phyloP scores from a whole-genome alignment of 2,797 vertebrate genomes.

The Sebastes nivosus region DNA sequence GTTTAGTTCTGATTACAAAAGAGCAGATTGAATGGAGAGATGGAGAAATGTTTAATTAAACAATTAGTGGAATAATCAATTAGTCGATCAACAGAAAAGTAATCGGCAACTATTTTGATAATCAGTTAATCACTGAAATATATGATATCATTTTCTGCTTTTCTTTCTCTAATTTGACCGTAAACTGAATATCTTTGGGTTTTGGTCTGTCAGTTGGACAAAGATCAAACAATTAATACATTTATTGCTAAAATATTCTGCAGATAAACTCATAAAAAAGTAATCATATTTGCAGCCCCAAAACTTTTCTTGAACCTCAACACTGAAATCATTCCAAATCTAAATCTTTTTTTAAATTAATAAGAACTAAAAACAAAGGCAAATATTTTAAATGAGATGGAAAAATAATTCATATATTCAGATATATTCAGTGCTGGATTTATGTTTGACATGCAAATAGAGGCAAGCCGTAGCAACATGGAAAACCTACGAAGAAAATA shows the following conservation, averaged over 20 bases:
- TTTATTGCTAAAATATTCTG: background rate
- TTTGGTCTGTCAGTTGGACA: background rate
- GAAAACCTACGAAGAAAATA: background rate
- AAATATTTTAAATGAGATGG: background rate
- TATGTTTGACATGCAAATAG: background rate
- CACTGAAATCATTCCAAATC: background rate
- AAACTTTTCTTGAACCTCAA: background rate
- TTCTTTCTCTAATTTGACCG: background rate
- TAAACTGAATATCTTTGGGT: background rate
- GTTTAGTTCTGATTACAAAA: background rate
- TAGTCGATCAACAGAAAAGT: background rate
- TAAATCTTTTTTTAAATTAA: background rate
- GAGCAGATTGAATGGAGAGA: background rate
- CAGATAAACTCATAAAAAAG: background rate
- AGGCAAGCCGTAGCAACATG: no score
- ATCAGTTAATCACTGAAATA: background rate
- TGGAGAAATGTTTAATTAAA: background rate
- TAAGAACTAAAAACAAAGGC: background rate
- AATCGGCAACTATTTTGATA: background rate
- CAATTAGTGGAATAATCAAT: background rate
- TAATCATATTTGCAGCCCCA: background rate
- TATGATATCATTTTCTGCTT: background rate
- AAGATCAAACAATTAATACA: rapidly evolving
- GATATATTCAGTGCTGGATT: background rate
- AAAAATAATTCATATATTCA: background rate